Percentiles rank a stretch among this genome's conserved stretches.
These are phyloP conservation scores for Ornithoptera priamus DNA, from an alignment of 2,888 invertebrate species.

Conservation along the genomic window DNA sequence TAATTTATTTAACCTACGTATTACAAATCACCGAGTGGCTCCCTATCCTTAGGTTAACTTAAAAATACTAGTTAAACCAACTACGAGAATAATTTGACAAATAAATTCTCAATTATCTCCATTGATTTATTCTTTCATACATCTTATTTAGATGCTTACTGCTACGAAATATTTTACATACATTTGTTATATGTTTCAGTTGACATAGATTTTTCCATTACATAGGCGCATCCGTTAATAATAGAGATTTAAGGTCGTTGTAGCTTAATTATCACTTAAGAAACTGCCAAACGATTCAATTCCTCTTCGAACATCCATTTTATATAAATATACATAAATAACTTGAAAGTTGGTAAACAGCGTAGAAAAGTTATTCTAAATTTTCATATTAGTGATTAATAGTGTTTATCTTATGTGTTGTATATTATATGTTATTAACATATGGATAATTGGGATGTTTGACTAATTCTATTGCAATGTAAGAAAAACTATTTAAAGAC, in stretches of 20 bases:
- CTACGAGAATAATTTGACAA: too few relatives aligned
- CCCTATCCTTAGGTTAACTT: neutral
- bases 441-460: conserved; percentile 5
- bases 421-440: conserved; percentile 4
- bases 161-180: too few relatives aligned
- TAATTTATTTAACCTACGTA: neutral
- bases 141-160: too few relatives aligned
- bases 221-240: neutral
- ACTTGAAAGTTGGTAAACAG: conserved; percentile 23
- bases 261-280: neutral
- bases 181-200: too few relatives aligned
- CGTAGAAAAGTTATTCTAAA: conserved; percentile 27
- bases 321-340: neutral
- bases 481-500: neutral
- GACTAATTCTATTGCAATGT: neutral
- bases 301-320: neutral
- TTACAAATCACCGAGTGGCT: neutral
- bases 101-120: too few relatives aligned
- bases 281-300: conserved; percentile 7
- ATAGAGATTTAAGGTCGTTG: neutral
- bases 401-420: conserved; percentile 9
- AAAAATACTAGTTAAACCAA: neutral
- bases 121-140: too few relatives aligned
- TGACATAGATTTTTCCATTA: too few relatives aligned
- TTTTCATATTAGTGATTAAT: conserved; percentile 16